Conservation (phyloP, 1,140 invertebrate genomes). For the Drosophila asahinai region DNA sequence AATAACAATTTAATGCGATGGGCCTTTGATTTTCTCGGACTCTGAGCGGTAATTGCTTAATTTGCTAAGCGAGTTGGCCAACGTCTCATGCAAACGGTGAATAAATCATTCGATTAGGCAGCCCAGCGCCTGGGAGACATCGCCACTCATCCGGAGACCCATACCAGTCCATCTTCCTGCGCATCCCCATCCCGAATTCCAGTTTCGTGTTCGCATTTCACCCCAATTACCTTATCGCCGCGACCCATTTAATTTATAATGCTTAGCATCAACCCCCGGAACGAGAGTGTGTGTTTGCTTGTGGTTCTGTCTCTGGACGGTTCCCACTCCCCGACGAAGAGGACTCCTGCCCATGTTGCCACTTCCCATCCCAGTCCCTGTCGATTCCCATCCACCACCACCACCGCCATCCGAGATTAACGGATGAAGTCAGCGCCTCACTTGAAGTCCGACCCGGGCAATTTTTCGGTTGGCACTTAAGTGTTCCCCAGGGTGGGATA, state of each 20-base stretch:
- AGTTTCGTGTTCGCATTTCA: constrained; percentile 75
- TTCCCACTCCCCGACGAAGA: constrained; percentile 9
- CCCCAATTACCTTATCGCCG: constrained; percentile 83
- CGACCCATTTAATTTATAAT: constrained; percentile 84
- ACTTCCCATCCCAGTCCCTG: constrained; percentile 16
- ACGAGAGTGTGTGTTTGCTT: constrained; percentile 29
- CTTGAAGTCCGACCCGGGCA: constrained; percentile 60
- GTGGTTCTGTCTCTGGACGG: constrained; percentile 19
- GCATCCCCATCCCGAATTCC: constrained; percentile 3
- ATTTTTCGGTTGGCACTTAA: constrained; percentile 83
- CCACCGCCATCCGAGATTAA: constrained; percentile 67
- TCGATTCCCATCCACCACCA: constrained; percentile 28
- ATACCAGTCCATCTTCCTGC: not conserved
- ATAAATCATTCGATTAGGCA: constrained; percentile 78
- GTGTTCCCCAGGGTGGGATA: constrained; percentile 84
- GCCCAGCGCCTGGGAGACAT: constrained; percentile 25
- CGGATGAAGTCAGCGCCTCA: constrained; percentile 76
- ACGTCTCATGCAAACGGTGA: constrained; percentile 71
- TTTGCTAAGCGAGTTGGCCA: constrained; percentile 69
- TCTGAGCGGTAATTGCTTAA: constrained; percentile 71
- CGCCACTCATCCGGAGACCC: constrained; percentile 19
- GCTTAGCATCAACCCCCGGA: constrained; percentile 75
- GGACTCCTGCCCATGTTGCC: constrained; percentile 9
- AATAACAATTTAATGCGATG: constrained; percentile 70
- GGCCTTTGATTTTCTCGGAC: constrained; percentile 36